Conservation (phyloP, 2,888 invertebrate genomes). For the Amphipyra berbera region DNA sequence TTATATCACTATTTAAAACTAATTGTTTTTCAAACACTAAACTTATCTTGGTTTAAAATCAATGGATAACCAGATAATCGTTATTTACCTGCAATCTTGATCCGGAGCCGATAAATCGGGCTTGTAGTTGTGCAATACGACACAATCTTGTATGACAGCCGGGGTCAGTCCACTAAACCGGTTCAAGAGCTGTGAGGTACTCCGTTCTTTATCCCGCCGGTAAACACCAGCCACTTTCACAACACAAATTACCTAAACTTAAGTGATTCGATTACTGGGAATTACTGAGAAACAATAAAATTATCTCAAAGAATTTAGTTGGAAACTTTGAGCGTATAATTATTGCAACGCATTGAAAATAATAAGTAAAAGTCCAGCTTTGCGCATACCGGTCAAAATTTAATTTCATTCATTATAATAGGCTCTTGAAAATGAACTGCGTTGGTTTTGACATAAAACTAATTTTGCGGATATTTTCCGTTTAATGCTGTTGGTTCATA, state of each 20-base stretch:
- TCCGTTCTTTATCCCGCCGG: constrained; percentile 51
- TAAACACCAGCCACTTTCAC: constrained; percentile 59
- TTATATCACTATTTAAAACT: constrained; percentile 8
- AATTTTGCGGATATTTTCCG: constrained; percentile 9
- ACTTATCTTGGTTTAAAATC: constrained; percentile 30
- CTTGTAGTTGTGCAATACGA: constrained; percentile 60
- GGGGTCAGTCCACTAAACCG: constrained; percentile 65
- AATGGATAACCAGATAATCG: constrained; percentile 41
- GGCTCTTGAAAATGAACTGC: neutral
- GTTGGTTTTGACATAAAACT: constrained; percentile 20
- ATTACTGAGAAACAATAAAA: constrained; percentile 42
- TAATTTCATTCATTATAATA: constrained; percentile 13
- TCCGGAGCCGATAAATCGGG: constrained; percentile 48
- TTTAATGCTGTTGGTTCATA: neutral
- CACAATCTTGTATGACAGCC: constrained; percentile 52
- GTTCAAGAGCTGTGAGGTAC: constrained; percentile 46
- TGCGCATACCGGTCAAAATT: constrained; percentile 2
- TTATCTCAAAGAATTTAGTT: constrained; percentile 23
- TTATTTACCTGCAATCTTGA: constrained; percentile 49
- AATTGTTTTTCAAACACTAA: constrained; percentile 20
- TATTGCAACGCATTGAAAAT: constrained; percentile 8
- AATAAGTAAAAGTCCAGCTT: constrained; percentile 2
- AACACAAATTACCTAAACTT: constrained; percentile 45
- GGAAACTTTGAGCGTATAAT: neutral
- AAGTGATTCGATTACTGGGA: constrained; percentile 36